Base-by-base conservation (phyloP, 2,113 vertebrate species). In the Corythaixoides concolor region DNA sequence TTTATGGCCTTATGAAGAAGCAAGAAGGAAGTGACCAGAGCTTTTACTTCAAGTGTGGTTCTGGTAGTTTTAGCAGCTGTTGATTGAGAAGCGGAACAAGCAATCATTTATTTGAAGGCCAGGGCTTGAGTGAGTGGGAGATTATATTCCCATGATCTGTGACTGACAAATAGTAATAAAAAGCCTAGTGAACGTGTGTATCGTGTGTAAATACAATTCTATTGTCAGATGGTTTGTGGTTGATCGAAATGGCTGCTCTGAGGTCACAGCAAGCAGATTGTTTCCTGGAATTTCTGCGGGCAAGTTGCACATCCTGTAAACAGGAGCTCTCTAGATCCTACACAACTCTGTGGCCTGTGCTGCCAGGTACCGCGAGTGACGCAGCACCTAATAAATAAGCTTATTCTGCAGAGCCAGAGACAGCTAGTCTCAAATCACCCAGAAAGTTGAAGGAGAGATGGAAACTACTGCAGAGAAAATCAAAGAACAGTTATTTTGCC, bases 251-350 rank as follows among this genome's bases (percentile, higher is more conserved):
- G 85, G 75, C 83, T 86, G 67, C 37, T 86, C 79, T 77, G 83
- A 90, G 79, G 94, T 95, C 90, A 95, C 37, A 45, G 83, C 83
- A 93, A 86, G 73, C 64, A 81, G 83, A 27, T 11, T 24, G 50
- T 74, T 96, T 92, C 94, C 95, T 92, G 96, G 83, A 95, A 92
- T 95, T 92, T 80, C 83, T 92, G 90, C 63, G 86, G 92, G 68
- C 79, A 83, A 92, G 58, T 49, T 77, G 85, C 37, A 92, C 79
- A 84, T 95, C 90, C 93, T 95, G 94, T 93, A 89, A 93, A 92
- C 50, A 87, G 91, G 49, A 95, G 86, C 41, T 90, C 63, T n/a
- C 56, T 28, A n/a, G 68, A 63, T 83, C 68, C 5, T 2, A 37
- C 64, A 43, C 66, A 37, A 17, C 50, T 32, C 22, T 8, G 9